Evolutionary conservation across 1,140 invertebrate genomes (phyloP), one percentile per base, ranked within the genome.

Genomic region (Musca vetustissima): DNA sequence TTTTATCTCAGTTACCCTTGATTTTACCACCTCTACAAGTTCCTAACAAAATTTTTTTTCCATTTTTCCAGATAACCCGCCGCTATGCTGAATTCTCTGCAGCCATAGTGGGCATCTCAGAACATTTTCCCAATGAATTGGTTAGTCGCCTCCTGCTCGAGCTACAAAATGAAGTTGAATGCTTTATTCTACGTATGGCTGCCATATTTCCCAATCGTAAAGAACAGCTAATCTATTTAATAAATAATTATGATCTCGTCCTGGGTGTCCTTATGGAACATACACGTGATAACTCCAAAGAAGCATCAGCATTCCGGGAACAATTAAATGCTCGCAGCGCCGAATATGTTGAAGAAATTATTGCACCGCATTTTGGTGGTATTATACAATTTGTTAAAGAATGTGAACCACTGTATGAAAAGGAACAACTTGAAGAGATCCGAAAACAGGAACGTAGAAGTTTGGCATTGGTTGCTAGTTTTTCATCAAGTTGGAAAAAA

Each of bases 201-300:
- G 94, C 94, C 4, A 93, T 95, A 75, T 98, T 98, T 82, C 88
- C 91, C 13, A 89, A 92, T 66, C 87, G 97, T 74, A 97, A 96
- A 81, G 95, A 98, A 72, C 96, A 99, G 84, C 86, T 99, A 0
- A 94, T 99, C 71, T 99, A 98, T 83, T 86, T 98, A 15, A 99
- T 99, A 69, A 99, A 99, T 83, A 99, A 99, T 83, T 99, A 99
- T 81, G 98, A 99, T 84, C 88, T 98, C 82, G 93, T 99, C 71
- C 84, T 99, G 13, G 92, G 91, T 66, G 96, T 99, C 68, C 85
- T 98, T 22, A 92, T 95, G 89, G 95, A 98, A 85, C 87, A 94
- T 76, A 96, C 95, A 1, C 88, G 94, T 75, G 96, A 98, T 75
- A 96, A 97, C 81, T 96, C 94, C 1, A 96, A 96, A 82, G 96